Evolutionary conservation across 2,888 invertebrate genomes (phyloP).

Genomic region (Parnassius orleans): DNA sequence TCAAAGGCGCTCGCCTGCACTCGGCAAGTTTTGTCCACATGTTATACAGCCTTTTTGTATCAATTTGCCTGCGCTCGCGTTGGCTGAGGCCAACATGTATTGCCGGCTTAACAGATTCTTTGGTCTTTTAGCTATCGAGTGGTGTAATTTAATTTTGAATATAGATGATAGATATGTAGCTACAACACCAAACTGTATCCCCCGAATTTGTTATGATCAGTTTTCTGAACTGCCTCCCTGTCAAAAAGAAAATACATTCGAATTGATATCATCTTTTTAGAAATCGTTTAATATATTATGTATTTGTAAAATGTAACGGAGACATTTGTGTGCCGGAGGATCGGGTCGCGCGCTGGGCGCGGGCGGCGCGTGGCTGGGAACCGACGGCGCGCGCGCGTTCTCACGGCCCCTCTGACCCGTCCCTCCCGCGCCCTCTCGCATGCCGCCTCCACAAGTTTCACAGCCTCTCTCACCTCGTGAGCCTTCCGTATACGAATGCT

Average conservation of each 20-base stretch:
- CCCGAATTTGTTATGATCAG: too few species aligned
- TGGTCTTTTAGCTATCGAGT: too few species aligned
- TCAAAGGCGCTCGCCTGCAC: too few species aligned
- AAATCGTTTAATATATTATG: neutral
- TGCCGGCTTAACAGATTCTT: too few species aligned
- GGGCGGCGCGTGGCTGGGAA: slow-evolving; percentile 79
- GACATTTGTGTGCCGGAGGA: slow-evolving; percentile 28
- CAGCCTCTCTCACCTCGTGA: slow-evolving; percentile 25
- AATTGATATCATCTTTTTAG: neutral
- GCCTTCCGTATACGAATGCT: slow-evolving; percentile 22
- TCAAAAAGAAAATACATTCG: too few species aligned
- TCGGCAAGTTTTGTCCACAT: too few species aligned
- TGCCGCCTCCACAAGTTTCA: slow-evolving; percentile 24
- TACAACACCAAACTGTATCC: too few species aligned
- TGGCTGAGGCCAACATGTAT: too few species aligned
- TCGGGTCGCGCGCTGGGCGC: slow-evolving; percentile 53
- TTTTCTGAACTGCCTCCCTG: too few species aligned
- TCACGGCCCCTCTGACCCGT: slow-evolving; percentile 74
- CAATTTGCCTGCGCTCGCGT: too few species aligned
- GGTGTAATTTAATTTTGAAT: neutral
- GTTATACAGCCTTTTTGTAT: too few species aligned
- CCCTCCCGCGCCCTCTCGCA: slow-evolving; percentile 36
- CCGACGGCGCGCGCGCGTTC: slow-evolving; percentile 79
- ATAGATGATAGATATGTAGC: too few species aligned
- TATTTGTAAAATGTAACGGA: slow-evolving; percentile 5